Evolutionary conservation across 2,888 invertebrate species (phyloP).

Genomic region (Tenthredo notha): DNA sequence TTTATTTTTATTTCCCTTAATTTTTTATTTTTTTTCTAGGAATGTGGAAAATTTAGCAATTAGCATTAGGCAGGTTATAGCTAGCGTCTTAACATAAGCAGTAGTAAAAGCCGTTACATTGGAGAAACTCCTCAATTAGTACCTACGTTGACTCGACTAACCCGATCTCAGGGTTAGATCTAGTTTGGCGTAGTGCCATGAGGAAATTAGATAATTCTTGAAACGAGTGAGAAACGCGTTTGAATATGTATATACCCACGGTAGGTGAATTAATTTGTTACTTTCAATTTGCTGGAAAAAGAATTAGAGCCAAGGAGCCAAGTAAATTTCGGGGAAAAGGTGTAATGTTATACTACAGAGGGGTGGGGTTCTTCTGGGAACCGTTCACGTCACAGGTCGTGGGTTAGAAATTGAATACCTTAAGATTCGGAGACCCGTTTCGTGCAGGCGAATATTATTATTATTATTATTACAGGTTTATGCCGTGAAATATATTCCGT

Average conservation of each 20-base stretch:
- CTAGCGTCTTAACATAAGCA: background rate
- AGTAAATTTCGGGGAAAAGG: background rate
- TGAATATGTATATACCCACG: background rate
- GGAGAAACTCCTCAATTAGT: conserved; percentile 16
- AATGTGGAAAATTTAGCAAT: background rate
- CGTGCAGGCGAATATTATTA: background rate
- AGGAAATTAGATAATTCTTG: conserved; percentile 32
- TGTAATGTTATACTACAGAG: conserved; percentile 10
- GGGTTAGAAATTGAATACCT: conserved; percentile 17
- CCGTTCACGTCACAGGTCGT: background rate
- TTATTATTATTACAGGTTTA: conserved; percentile 4
- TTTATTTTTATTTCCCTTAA: background rate
- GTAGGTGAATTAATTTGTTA: conserved; percentile 17
- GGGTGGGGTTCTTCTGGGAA: background rate
- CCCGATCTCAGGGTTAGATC: background rate
- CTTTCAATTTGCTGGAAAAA: conserved; percentile 4
- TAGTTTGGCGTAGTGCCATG: conserved; percentile 9
- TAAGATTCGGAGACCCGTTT: background rate
- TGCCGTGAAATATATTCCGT: conserved; percentile 2
- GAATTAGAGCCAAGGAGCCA: background rate
- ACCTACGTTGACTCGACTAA: conserved; percentile 14
- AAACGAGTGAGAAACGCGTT: background rate
- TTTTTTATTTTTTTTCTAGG: background rate
- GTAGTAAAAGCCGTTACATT: conserved; percentile 4
- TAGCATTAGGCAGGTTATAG: background rate